phyloP scores from a whole-genome alignment of 2,113 vertebrate genomes.

The Athene cunicularia region DNA sequence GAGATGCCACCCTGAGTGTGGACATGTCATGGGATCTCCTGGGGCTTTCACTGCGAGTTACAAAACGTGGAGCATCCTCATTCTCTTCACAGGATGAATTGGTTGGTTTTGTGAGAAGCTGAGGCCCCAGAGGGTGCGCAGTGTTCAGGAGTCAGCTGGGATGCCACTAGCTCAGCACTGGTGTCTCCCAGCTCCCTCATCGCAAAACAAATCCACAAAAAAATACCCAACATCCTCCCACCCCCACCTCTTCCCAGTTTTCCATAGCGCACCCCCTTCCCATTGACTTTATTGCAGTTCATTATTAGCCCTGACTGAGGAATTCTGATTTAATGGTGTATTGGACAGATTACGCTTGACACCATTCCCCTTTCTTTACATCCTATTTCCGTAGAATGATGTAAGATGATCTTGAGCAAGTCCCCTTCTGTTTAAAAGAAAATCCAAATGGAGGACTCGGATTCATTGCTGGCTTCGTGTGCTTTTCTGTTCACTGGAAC shows the following conservation, averaged over 20 bases:
- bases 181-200: background rate
- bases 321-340: background rate
- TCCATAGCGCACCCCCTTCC: background rate
- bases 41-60: background rate
- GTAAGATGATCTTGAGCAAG: background rate
- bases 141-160: background rate
- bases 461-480: background rate
- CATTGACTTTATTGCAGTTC: background rate
- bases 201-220: background rate
- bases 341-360: background rate
- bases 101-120: background rate
- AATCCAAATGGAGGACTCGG: background rate
- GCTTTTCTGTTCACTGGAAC: background rate
- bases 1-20: background rate
- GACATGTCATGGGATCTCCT: rapidly evolving
- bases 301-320: background rate
- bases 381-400: background rate
- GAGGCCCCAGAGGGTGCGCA: background rate
- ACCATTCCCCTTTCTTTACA: background rate
- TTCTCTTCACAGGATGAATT: background rate
- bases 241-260: background rate
- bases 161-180: background rate
- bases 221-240: background rate
- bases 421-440: background rate
- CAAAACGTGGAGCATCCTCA: background rate